Percentiles rank a stretch among this genome's conserved stretches.
Conservation (phyloP, 2,797 vertebrate species). For the Ctenopoma kingsleyae region DNA sequence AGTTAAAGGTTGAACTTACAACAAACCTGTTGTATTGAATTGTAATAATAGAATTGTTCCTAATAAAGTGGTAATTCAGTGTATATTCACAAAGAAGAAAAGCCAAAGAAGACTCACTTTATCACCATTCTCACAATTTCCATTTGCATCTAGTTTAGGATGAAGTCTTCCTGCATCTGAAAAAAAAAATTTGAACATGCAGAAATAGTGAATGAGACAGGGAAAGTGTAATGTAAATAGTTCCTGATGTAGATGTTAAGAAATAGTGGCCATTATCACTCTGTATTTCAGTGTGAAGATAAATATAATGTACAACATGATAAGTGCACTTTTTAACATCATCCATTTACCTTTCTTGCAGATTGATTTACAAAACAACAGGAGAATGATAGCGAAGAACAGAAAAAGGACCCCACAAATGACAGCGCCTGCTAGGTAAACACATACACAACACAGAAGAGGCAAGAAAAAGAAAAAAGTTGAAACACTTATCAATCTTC, state of each 20-base stretch:
- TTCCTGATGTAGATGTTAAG: conserved; percentile 8
- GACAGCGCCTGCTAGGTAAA: conserved; percentile 44
- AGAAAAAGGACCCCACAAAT: conserved; percentile 11
- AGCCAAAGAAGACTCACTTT: conserved; percentile 58
- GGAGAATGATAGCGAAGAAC: conserved; percentile 28
- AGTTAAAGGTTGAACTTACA: background rate
- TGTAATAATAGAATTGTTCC: background rate
- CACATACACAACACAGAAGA: conserved; percentile 23
- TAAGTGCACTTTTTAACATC: background rate
- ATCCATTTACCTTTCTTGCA: conserved; percentile 63
- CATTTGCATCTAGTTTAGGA: conserved; percentile 72
- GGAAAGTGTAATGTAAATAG: conserved; percentile 4
- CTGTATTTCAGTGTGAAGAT: conserved; percentile 2
- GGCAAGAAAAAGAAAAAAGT: conserved; percentile 5
- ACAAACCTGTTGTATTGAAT: background rate
- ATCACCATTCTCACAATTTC: conserved; percentile 59
- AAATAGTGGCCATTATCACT: conserved; percentile 17
- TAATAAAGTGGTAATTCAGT: background rate
- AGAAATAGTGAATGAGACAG: background rate
- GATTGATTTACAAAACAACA: conserved; percentile 15
- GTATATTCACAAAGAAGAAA: conserved; percentile 2
- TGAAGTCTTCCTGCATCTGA: conserved; percentile 20
- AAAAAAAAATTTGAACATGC: conserved; percentile 7
- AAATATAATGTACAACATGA: conserved; percentile 2
- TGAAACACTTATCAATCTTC: conserved; percentile 23